Evolutionary conservation across 1,140 invertebrate genomes (phyloP), one percentile per base, ranked within the genome.

Genomic region (Lepidurus apus): DNA sequence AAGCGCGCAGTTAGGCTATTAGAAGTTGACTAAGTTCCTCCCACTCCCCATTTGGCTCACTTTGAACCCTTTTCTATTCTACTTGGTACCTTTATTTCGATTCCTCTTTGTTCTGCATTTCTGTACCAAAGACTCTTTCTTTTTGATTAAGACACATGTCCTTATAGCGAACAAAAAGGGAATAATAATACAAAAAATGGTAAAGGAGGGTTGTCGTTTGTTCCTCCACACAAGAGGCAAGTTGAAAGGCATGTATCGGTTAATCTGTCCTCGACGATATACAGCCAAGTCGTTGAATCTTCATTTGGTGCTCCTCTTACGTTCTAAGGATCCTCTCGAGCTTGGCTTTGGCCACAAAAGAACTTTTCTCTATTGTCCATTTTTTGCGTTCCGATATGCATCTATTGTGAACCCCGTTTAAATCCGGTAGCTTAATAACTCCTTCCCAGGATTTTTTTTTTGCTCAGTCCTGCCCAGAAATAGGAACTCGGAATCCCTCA

Each of bases 361-460:
- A 65, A 65, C 53, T 34, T 34, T 0, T 34, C 34, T 13, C 53
- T 7, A 65, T 65, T 65, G 53, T 65, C 45, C 6, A 11, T 4
- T 47, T 10, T 10, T 10, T 11, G 45, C 45, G 21, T 13, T 17
- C 21, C 53, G 53, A 65, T 65, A 17, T 21, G n/a, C 13, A 65
- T 21, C 53, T 65, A 65, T 65, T 65, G 53, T 65, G 21, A 65
- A 5, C 53, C 53, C 53, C 34, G 3, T 34, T 65, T 65, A 65
- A 65, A 65, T 65, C 53, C 53, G 17, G 53, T 65, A 65, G 53
- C 53, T 65, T 65, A 65, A 65, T 65, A 65, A 65, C 53, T 65
- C 53, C 53, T n/a, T 65, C 53, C 9, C 53, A 65, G 53, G 53
- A 65, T 21, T n/a, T 65, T 65, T 21, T 65, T 34, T 34, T 2